Conservation (phyloP, 2,113 vertebrate genomes). For the Corydoras sp. region DNA sequence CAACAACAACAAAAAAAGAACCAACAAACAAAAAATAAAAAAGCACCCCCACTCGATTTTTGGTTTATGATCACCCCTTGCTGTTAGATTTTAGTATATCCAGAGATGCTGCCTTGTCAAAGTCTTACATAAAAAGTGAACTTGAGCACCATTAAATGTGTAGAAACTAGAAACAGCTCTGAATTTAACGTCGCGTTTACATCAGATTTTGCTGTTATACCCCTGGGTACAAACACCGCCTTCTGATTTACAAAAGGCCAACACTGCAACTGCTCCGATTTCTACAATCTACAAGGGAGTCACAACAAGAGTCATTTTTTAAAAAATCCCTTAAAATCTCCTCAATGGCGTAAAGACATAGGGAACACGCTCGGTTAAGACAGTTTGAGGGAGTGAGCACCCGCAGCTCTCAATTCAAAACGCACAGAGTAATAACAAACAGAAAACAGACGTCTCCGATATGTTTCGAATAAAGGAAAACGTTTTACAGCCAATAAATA, state of each 20-base stretch:
- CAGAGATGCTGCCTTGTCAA: no score
- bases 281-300: conserved; percentile 64
- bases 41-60: no score
- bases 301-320: conserved; percentile 52
- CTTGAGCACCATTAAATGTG: conserved; percentile 37
- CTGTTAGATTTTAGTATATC: no score
- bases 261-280: conserved; percentile 59
- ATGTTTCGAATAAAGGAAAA: conserved; percentile 57
- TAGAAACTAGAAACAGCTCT: conserved; percentile 48
- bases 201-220: conserved; percentile 1
- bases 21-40: no score
- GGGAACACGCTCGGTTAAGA: conserved; percentile 7
- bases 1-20: no score
- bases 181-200: neutral
- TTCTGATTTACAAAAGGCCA: conserved; percentile 51
- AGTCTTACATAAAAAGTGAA: conserved; percentile 20
- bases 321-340: neutral
- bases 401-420: conserved; percentile 48
- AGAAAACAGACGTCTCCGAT: conserved; percentile 46
- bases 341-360: conserved; percentile 28
- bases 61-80: no score
- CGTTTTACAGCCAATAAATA: conserved; percentile 70
- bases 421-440: conserved; percentile 51
- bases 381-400: conserved; percentile 56
- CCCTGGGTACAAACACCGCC: neutral